Percentiles rank a stretch among this genome's conserved stretches.
These are phyloP conservation scores for Mycalesis mineus DNA, from an alignment of 2,888 invertebrate genomes.

Conservation along the genomic window DNA sequence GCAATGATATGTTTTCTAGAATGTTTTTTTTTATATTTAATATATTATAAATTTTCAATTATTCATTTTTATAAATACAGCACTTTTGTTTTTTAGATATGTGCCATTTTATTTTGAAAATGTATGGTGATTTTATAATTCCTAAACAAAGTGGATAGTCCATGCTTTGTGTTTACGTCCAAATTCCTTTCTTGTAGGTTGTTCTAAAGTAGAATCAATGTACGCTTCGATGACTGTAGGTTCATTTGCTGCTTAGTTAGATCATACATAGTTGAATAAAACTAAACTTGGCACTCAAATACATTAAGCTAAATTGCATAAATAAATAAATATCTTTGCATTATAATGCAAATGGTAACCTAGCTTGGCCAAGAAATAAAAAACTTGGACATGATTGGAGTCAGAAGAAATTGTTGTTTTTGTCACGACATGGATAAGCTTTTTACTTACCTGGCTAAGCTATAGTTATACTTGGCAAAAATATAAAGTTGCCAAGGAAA, in stretches of 20 bases:
- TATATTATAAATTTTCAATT: background rate
- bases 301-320: too few relatives aligned
- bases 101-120: conserved; percentile 64
- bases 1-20: conserved; percentile 41
- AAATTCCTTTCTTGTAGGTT: conserved; percentile 60
- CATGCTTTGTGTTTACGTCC: conserved; percentile 41
- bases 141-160: conserved; percentile 37
- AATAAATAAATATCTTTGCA: too few relatives aligned
- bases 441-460: too few relatives aligned
- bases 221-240: conserved; percentile 59
- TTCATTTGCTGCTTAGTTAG: conserved; percentile 39
- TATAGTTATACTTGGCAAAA: too few relatives aligned
- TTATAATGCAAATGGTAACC: too few relatives aligned
- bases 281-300: too few relatives aligned
- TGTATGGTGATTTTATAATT: conserved; percentile 33
- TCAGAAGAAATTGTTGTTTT: too few relatives aligned
- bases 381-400: too few relatives aligned
- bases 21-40: conserved; percentile 34
- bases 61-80: conserved; percentile 38
- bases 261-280: background rate
- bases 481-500: too few relatives aligned
- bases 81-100: conserved; percentile 41
- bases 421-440: too few relatives aligned
- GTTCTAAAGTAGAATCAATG: conserved; percentile 75
- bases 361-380: too few relatives aligned